Percentiles rank a stretch among this genome's conserved stretches.
Conservation (phyloP, 2,888 invertebrate genomes). For the Nycteola revayana region DNA sequence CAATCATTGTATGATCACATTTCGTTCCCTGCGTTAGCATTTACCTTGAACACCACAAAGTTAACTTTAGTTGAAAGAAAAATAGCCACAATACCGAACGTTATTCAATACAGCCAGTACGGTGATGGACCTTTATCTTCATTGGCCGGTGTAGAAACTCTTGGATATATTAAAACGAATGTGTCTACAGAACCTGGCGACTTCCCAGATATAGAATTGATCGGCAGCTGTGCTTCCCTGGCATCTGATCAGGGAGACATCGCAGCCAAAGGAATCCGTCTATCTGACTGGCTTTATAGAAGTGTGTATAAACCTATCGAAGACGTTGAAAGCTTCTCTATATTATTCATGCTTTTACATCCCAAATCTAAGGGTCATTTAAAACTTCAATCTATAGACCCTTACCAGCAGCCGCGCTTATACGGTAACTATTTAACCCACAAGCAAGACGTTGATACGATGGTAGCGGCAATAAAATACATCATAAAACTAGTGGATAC, state of each 20-base stretch:
- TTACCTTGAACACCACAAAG: constrained; percentile 71
- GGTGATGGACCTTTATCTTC: constrained; percentile 79
- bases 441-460: constrained; percentile 80
- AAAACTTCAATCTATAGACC: constrained; percentile 83
- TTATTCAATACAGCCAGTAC: constrained; percentile 55
- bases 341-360: constrained; percentile 81
- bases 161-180: constrained; percentile 83
- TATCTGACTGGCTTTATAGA: constrained; percentile 67
- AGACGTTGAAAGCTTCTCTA: constrained; percentile 65
- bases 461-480: constrained; percentile 82
- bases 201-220: constrained; percentile 85
- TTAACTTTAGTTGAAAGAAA: constrained; percentile 51
- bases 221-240: constrained; percentile 81
- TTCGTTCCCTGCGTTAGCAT: constrained; percentile 81
- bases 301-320: constrained; percentile 64
- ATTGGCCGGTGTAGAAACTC: constrained; percentile 80
- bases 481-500: constrained; percentile 80
- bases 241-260: constrained; percentile 78
- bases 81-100: constrained; percentile 50
- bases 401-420: constrained; percentile 84
- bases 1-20: constrained; percentile 86
- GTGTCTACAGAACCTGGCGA: constrained; percentile 74
- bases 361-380: constrained; percentile 85
- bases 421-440: constrained; percentile 88
- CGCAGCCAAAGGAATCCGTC: constrained; percentile 59